These are phyloP conservation scores for Bombus confusus DNA, from an alignment of 1,140 invertebrate species.

Conservation along the genomic window DNA sequence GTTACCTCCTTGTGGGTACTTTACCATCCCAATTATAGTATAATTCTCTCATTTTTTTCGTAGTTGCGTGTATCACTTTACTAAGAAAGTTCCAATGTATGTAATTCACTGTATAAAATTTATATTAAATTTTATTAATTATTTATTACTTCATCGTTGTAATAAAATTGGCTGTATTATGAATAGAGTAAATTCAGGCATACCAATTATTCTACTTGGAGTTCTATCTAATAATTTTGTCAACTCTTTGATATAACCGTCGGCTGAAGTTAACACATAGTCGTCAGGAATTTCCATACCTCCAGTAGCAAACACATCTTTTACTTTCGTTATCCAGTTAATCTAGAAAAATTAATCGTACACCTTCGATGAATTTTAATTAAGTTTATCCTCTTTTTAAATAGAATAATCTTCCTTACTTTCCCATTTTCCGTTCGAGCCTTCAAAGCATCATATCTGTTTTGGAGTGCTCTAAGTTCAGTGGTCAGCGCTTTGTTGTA, in stretches of 20 bases:
- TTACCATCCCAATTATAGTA: conserved; percentile 15
- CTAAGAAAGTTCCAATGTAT: conserved; percentile 66
- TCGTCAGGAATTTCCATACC: not conserved
- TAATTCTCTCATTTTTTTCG: conserved; percentile 44
- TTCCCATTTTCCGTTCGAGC: not conserved
- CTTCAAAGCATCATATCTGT: conserved; percentile 5
- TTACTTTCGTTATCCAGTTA: conserved; percentile 39
- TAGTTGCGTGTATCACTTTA: conserved; percentile 50
- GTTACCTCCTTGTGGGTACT: not conserved
- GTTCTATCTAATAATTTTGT: conserved; percentile 34
- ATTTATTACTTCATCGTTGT: not conserved
- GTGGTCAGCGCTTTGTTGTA: not conserved
- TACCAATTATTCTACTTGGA: conserved; percentile 49
- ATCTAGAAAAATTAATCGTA: conserved; percentile 29
- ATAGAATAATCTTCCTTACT: conserved; percentile 14
- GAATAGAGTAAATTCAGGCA: not conserved
- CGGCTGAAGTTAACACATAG: not conserved
- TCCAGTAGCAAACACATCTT: not conserved
- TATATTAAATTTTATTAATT: not conserved
- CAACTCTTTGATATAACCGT: conserved; percentile 24
- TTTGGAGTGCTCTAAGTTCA: conserved; percentile 16
- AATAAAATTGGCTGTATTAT: not conserved
- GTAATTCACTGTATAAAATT: conserved; percentile 61
- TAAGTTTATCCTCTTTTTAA: not conserved
- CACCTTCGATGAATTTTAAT: not conserved